Conservation (phyloP, 2,797 vertebrate species). For the Dermochelys coriacea region DNA sequence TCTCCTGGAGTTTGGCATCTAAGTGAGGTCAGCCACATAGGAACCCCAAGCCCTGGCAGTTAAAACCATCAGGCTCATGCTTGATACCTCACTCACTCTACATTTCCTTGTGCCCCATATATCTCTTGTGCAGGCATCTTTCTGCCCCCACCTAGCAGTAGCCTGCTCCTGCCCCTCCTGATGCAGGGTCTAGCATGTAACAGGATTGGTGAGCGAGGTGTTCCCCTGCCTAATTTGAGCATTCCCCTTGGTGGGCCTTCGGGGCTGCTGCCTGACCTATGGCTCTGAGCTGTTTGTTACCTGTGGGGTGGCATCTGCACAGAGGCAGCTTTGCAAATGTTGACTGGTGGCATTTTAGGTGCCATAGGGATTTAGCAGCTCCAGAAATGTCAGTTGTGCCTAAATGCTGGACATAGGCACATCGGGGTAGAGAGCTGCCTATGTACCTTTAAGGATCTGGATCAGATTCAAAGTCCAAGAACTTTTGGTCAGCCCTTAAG, state of each 20-base stretch:
- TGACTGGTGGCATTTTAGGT: not conserved
- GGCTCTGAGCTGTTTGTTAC: not conserved
- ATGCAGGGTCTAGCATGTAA: not conserved
- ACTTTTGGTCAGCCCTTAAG: not conserved
- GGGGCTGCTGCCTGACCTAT: not conserved
- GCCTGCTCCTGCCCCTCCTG: not conserved
- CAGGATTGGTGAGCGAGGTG: not conserved
- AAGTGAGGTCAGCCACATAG: no score
- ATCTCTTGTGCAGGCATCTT: not conserved
- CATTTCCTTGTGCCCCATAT: not conserved
- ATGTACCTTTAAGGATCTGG: not conserved
- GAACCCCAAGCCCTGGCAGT: not conserved
- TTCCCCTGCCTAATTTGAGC: not conserved
- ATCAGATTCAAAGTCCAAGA: not conserved
- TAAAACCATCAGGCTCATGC: not conserved
- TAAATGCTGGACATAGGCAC: not conserved
- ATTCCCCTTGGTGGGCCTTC: not conserved
- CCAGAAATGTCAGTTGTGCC: not conserved
- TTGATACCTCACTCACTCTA: not conserved
- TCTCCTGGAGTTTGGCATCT: not conserved
- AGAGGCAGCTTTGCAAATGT: not conserved
- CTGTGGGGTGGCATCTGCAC: no score
- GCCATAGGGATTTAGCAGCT: no score
- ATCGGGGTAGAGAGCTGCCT: not conserved
- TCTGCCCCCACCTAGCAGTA: not conserved